phyloP scores from a whole-genome alignment of 2,113 vertebrate species.

The Rhynchopsitta pachyrhyncha region DNA sequence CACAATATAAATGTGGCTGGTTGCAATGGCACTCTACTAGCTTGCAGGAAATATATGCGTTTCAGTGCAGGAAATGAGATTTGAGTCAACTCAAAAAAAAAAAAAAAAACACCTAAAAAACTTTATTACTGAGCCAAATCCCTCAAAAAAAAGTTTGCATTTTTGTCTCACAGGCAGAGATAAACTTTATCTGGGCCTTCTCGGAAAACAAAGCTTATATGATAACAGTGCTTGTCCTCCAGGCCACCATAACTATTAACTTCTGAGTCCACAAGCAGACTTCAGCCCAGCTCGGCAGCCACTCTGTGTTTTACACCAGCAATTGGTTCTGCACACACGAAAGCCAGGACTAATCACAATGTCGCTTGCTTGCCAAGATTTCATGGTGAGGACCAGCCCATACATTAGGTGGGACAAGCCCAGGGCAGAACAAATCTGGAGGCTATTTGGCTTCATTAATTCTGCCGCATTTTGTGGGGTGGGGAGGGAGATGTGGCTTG shows the following conservation, averaged over 20 bases:
- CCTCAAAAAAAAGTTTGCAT: not conserved
- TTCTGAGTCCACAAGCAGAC: not conserved
- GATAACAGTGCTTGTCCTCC: not conserved
- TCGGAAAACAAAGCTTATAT: not conserved
- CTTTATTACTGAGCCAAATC: not conserved
- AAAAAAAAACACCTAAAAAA: not conserved
- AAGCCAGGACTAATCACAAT: not conserved
- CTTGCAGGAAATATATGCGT: not conserved
- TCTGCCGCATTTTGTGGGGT: not conserved
- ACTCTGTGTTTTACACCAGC: not conserved
- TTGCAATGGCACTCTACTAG: not conserved
- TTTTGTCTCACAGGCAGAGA: not conserved
- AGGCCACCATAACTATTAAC: not conserved
- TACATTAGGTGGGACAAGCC: not conserved
- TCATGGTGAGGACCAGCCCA: fast-evolving
- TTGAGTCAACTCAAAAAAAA: not conserved
- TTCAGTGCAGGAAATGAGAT: not conserved
- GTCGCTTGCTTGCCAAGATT: not conserved
- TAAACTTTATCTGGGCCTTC: not conserved
- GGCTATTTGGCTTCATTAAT: not conserved
- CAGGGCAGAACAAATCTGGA: not conserved
- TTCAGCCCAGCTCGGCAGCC: not conserved
- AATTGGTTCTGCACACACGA: fast-evolving
- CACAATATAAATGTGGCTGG: not conserved
- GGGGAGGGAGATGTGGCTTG: not conserved